These are phyloP conservation scores for Cephus nigrinus DNA, from an alignment of 2,888 invertebrate species.

Conservation along the genomic window DNA sequence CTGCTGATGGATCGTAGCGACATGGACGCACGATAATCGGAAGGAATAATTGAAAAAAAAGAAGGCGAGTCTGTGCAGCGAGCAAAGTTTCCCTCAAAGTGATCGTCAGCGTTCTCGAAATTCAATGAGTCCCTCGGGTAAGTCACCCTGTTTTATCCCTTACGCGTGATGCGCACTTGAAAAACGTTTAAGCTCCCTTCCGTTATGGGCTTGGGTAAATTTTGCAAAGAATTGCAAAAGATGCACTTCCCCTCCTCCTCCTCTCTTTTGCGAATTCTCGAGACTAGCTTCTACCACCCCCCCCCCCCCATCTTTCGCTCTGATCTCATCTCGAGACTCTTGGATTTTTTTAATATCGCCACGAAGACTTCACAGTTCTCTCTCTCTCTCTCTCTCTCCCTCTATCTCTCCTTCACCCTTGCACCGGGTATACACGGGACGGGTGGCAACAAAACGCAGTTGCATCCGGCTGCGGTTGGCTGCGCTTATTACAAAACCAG, in stretches of 20 bases:
- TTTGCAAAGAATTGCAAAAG: neutral
- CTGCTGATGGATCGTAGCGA: neutral
- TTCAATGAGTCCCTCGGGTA: neutral
- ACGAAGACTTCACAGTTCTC: constrained; percentile 19
- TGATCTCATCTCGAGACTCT: neutral
- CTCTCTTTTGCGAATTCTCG: neutral
- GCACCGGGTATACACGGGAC: neutral
- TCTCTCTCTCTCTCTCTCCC: neutral
- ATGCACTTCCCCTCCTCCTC: neutral
- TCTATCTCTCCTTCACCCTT: neutral
- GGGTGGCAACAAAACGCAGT: neutral
- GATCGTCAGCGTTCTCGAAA: neutral
- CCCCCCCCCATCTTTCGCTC: neutral
- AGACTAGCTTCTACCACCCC: constrained; percentile 2
- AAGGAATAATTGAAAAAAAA: neutral
- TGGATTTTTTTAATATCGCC: constrained; percentile 29
- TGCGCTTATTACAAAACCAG: neutral
- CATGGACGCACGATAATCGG: neutral
- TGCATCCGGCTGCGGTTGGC: neutral
- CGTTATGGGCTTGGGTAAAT: neutral
- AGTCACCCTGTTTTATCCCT: neutral
- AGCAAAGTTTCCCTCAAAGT: neutral
- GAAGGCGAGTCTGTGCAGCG: neutral
- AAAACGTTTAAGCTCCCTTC: neutral
- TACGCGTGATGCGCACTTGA: neutral